These are phyloP conservation scores for Cassiopea andromeda DNA, from an alignment of 30 jellyfish, hydroid and myxozoan genomes.

Conservation along the genomic window DNA sequence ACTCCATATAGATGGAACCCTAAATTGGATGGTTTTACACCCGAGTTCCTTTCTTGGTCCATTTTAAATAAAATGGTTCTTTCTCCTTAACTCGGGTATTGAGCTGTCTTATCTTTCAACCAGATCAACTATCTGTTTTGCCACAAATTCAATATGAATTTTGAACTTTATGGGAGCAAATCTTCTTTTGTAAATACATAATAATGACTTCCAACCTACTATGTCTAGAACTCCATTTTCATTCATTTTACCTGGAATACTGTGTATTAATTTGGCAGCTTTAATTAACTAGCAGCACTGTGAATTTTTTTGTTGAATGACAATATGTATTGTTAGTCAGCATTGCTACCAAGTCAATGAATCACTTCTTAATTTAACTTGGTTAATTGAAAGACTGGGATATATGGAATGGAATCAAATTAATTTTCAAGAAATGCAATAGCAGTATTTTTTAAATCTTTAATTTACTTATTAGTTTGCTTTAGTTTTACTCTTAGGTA, in stretches of 20 bases:
- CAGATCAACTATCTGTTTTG: neutral
- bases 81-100: neutral
- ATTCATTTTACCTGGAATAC: conserved; percentile 11
- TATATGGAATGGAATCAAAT: too few species aligned
- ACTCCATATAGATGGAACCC: neutral
- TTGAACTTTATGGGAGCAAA: conserved; percentile 3
- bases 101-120: neutral
- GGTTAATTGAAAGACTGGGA: too few species aligned
- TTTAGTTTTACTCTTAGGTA: too few species aligned
- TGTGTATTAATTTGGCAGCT: conserved; percentile 29
- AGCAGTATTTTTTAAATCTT: too few species aligned
- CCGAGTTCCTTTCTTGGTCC: neutral
- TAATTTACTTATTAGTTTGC: too few species aligned
- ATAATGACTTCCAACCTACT: conserved; percentile 1
- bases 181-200: conserved; percentile 4
- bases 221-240: conserved; percentile 19
- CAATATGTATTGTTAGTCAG: too few species aligned
- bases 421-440: too few species aligned
- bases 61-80: neutral
- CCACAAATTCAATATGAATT: neutral
- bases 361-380: too few species aligned
- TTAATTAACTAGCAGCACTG: neutral
- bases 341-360: too few species aligned
- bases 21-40: neutral
- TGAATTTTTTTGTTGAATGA: too few species aligned